Evolutionary conservation across 2,797 vertebrate genomes (phyloP).

Genomic region (Parotocinclus haroldoi): DNA sequence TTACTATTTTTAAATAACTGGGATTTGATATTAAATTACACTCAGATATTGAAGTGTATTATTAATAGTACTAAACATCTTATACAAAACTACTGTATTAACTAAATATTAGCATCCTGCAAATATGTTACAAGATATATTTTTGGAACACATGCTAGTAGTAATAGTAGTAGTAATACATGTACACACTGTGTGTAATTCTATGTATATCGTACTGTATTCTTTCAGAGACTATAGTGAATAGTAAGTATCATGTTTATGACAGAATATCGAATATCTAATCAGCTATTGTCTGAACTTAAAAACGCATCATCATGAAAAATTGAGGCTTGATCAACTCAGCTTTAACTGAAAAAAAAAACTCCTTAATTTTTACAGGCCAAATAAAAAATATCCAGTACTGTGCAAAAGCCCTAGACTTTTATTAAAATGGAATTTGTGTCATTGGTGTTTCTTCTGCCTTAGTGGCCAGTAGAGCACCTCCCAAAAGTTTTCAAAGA

Average conservation of each 20-base stretch:
- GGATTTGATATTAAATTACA: slow-evolving; percentile 21
- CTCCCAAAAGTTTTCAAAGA: no score
- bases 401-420: no score
- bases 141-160: slow-evolving; percentile 49
- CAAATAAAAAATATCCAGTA: neutral
- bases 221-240: neutral
- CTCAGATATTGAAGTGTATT: slow-evolving; percentile 27
- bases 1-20: slow-evolving; percentile 10
- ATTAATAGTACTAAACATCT: slow-evolving; percentile 43
- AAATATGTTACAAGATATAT: slow-evolving; percentile 49
- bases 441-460: no score
- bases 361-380: neutral
- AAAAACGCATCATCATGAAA: slow-evolving; percentile 11
- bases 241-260: slow-evolving; percentile 14
- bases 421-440: no score
- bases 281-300: slow-evolving; percentile 11
- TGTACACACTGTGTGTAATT: no score
- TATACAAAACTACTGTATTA: slow-evolving; percentile 66
- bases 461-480: no score
- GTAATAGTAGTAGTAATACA: no score
- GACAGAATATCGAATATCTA: slow-evolving; percentile 9
- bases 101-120: slow-evolving; percentile 62
- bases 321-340: neutral
- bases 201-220: no score
- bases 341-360: neutral